phyloP scores from a whole-genome alignment of 2,888 invertebrate species.

The Polydrusus cervinus region DNA sequence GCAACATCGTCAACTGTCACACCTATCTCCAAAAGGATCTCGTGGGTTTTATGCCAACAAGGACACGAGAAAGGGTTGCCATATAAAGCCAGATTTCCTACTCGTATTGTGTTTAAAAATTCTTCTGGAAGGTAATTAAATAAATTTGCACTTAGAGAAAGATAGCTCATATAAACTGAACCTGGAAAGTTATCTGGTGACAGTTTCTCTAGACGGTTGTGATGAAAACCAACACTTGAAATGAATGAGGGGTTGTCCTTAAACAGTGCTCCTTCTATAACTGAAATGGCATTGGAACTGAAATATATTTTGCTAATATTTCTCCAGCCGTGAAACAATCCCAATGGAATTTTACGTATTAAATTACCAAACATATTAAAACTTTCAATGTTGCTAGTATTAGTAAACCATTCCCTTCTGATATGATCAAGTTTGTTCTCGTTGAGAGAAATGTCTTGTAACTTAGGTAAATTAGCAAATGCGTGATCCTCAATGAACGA shows the following conservation, averaged over 20 bases:
- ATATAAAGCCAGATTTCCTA: neutral
- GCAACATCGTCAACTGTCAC: neutral
- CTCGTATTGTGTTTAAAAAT: neutral
- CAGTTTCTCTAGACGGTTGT: neutral
- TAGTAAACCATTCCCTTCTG: neutral
- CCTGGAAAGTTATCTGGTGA: neutral
- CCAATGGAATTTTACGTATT: neutral
- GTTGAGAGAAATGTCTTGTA: neutral
- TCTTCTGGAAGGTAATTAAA: neutral
- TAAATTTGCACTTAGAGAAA: neutral
- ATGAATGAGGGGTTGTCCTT: neutral
- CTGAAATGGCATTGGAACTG: conserved; percentile 11
- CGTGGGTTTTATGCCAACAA: neutral
- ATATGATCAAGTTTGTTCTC: neutral
- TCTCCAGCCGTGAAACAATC: neutral
- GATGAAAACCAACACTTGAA: neutral
- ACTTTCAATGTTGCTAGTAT: neutral
- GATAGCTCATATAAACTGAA: neutral
- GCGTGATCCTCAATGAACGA: neutral
- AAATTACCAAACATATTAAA: neutral
- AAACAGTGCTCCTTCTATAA: conserved; percentile 2
- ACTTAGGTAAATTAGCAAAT: neutral
- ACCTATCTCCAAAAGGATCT: neutral
- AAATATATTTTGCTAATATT: neutral
- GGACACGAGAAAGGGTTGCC: neutral